A percentile compares a stretch with the other conserved stretches of the same genome.
Evolutionary conservation across 2,797 vertebrate species (phyloP).

Genomic region (Poeciliopsis gracilis): DNA sequence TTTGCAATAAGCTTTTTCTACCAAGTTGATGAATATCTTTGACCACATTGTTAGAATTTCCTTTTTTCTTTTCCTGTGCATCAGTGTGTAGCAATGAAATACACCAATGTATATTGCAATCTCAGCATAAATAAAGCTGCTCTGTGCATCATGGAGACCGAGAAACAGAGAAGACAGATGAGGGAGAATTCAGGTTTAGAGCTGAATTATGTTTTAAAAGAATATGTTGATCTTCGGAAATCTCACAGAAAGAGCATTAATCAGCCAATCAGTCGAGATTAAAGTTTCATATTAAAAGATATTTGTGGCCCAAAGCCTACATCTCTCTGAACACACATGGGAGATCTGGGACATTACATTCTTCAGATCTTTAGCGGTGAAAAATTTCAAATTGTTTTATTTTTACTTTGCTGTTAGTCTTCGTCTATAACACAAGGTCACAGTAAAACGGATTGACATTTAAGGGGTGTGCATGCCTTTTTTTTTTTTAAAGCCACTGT

Average conservation of each 20-base stretch:
- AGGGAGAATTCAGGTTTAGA: neutral
- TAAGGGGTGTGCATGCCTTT: neutral
- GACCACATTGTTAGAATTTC: neutral
- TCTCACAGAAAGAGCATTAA: neutral
- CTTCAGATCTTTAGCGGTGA: neutral
- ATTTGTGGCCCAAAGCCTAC: neutral
- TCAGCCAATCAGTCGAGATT: neutral
- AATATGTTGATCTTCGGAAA: neutral
- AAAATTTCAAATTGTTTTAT: neutral
- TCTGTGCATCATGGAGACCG: neutral
- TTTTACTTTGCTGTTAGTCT: neutral
- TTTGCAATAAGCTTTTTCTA: constrained; percentile 6
- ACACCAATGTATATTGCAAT: neutral
- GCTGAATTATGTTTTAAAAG: neutral
- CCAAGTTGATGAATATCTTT: neutral
- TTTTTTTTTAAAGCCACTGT: neutral
- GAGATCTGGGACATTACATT: neutral
- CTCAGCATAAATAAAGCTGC: neutral
- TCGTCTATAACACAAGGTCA: too few species aligned
- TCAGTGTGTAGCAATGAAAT: neutral
- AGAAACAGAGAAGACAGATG: neutral
- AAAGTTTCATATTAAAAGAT: neutral
- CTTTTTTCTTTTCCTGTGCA: neutral
- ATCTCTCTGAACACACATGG: neutral
- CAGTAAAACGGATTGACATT: neutral